Evolutionary conservation across 2,797 vertebrate species (phyloP).

Genomic region (Prunella strophiata): DNA sequence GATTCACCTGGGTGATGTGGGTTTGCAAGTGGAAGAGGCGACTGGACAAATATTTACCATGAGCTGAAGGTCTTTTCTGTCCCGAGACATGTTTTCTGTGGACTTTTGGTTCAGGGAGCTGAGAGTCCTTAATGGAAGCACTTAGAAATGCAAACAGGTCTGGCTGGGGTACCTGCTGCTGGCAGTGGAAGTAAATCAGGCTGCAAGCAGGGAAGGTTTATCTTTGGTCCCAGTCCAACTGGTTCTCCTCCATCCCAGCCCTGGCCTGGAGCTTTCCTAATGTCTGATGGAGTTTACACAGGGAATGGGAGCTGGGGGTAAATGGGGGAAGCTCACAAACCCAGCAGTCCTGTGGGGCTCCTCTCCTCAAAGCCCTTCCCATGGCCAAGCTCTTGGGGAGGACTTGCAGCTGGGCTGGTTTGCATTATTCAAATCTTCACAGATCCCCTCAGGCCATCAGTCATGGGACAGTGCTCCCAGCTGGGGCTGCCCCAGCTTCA

Average conservation of each 20-base stretch:
- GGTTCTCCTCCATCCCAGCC: background rate
- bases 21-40: background rate
- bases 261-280: background rate
- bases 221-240: rapidly evolving
- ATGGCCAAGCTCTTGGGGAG: background rate
- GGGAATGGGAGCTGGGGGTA: background rate
- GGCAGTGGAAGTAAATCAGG: background rate
- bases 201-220: background rate
- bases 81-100: background rate
- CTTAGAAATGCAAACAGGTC: background rate
- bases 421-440: background rate
- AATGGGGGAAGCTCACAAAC: background rate
- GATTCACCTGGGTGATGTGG: background rate
- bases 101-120: background rate
- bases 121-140: background rate
- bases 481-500: background rate
- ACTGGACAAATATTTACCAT: background rate
- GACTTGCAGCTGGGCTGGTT: background rate
- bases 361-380: background rate
- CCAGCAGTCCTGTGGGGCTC: background rate
- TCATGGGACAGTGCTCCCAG: background rate
- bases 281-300: background rate
- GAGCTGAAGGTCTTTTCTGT: background rate
- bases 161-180: background rate
- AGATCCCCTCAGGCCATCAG: background rate